Conservation (phyloP, 1,140 invertebrate genomes). For the Drosophila paulistorum region DNA sequence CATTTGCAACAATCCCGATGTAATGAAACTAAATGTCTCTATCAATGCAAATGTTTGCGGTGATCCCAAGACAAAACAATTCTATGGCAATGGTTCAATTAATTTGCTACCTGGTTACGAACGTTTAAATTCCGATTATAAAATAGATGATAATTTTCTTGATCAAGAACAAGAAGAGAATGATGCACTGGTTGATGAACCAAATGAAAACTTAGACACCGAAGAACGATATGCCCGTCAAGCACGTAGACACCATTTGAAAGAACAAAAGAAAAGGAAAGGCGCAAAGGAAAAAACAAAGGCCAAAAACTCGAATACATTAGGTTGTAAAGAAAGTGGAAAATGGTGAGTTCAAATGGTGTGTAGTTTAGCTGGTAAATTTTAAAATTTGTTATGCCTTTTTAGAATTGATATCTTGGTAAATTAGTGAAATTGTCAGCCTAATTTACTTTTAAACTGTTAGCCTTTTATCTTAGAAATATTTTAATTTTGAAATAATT, state of each 20-base stretch:
- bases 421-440: no score
- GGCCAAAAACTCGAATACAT: background rate
- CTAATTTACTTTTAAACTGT: no score
- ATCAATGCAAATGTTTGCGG: constrained; percentile 66
- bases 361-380: no score
- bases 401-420: no score
- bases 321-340: background rate
- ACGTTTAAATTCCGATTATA: background rate
- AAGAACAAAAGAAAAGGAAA: background rate
- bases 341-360: constrained; percentile 20
- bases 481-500: no score
- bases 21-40: constrained; percentile 62
- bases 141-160: background rate
- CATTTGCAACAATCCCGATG: constrained; percentile 40
- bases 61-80: constrained; percentile 59
- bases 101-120: constrained; percentile 37
- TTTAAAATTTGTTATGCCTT: no score
- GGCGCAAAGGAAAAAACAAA: background rate
- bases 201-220: background rate
- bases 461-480: no score
- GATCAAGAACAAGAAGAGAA: background rate
- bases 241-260: background rate
- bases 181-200: constrained; percentile 6
- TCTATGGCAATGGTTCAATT: constrained; percentile 69
- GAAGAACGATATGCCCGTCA: constrained; percentile 1